Evolutionary conservation across 2,113 vertebrate genomes (phyloP), one percentile per base, ranked within the genome.

Genomic region (Thomomys bottae): DNA sequence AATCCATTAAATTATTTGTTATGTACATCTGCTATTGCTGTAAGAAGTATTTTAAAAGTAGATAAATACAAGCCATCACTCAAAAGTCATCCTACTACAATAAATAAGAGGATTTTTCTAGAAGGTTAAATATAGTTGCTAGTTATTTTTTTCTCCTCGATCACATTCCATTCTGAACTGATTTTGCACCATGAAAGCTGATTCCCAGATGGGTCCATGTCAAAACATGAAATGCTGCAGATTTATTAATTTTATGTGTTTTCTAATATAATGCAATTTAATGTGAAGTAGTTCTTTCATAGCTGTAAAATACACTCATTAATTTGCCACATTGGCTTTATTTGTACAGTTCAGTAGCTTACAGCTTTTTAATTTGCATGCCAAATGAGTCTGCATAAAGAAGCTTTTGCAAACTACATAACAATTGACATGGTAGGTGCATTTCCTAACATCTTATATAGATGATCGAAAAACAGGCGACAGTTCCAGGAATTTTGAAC

Each of bases 241-340:
- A 93, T 30, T 70, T 66, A 81, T 70, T 91, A 54, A 80, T 68
- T 92, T 94, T 75, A 84, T 87, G 64, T 75, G 61, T 87, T 23
- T 34, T 87, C 82, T 75, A n/a, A 91, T 75, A 77, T 80, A 88
- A 75, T 91, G 49, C 85, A 87, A 82, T 72, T 91, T 88, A 84
- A 89, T 82, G 36, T 86, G 70, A 76, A 94, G 54, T 0, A 79
- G 54, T 95, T 80, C 87, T 61, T 93, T 93, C 76, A 49, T 82
- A 82, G 54, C 73, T 85, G 26, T 89, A 73, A 91, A 91, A 79
- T 42, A 82, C 12, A 75, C 78, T 88, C 91, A 78, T 89, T 96
- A 93, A 94, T 94, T 94, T 80, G 85, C 70, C 54, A 71, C 67
- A 91, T 93, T 89, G 78, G 54, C 57, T 94, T 93, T 87, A 79